Percentiles rank a stretch among this genome's conserved stretches.
Conservation (phyloP, 2,797 vertebrate species). For the Podarcis siculus region DNA sequence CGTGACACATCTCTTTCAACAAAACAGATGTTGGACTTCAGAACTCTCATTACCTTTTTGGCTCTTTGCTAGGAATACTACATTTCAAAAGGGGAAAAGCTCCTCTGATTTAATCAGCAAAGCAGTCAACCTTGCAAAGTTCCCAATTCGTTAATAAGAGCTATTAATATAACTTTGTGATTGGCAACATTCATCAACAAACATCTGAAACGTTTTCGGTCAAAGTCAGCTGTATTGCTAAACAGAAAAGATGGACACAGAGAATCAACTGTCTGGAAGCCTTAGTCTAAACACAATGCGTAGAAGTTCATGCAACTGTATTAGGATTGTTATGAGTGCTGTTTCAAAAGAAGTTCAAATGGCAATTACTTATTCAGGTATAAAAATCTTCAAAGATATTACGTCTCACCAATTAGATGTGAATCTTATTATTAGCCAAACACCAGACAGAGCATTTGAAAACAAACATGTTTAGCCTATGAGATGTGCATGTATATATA, state of each 20-base stretch:
- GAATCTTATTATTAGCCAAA: background rate
- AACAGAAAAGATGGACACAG: background rate
- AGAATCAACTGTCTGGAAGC: background rate
- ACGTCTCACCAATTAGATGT: background rate
- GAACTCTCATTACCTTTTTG: slow-evolving; percentile 3
- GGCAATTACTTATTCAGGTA: background rate
- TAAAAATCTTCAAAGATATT: background rate
- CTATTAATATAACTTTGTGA: background rate
- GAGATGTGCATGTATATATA: background rate
- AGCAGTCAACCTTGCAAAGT: slow-evolving; percentile 7
- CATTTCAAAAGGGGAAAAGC: background rate
- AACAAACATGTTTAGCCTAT: background rate
- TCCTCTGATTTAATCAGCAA: slow-evolving; percentile 22
- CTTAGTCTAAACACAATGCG: background rate
- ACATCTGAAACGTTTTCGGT: background rate
- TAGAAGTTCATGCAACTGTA: background rate
- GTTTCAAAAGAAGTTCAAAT: background rate
- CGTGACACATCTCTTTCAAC: background rate
- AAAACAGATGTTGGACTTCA: slow-evolving; percentile 22
- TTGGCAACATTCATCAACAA: background rate
- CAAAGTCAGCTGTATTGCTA: background rate
- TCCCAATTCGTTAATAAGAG: background rate
- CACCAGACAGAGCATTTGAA: background rate
- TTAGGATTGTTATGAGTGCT: background rate
- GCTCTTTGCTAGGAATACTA: slow-evolving; percentile 1